A percentile compares a stretch with the other conserved stretches of the same genome.
Evolutionary conservation across 2,113 vertebrate species (phyloP).

Genomic region (Vicugna pacos): DNA sequence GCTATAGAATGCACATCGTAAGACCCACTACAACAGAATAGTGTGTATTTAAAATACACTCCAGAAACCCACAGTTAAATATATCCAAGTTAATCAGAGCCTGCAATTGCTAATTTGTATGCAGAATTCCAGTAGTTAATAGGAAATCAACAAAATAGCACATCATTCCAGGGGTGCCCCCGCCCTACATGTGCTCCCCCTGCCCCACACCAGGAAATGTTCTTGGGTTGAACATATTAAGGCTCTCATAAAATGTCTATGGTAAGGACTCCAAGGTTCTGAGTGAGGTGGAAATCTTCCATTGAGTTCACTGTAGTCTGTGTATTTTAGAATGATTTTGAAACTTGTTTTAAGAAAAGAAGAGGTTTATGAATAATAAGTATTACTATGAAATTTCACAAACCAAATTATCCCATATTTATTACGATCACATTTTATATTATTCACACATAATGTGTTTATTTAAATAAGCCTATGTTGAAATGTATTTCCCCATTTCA

Average conservation of each 20-base stretch:
- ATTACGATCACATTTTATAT: neutral
- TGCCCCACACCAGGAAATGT: accelerated
- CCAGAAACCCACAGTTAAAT: neutral
- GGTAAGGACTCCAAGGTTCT: neutral
- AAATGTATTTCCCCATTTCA: neutral
- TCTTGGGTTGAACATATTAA: neutral
- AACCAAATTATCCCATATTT: neutral
- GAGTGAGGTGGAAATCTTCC: neutral
- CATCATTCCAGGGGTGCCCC: neutral
- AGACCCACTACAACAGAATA: neutral
- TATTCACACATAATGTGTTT: neutral
- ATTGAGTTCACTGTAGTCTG: neutral
- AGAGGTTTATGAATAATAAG: neutral
- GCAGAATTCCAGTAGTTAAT: neutral
- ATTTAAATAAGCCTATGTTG: neutral
- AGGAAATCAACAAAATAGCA: neutral
- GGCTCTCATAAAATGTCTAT: neutral
- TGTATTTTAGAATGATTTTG: neutral
- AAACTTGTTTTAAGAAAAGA: neutral
- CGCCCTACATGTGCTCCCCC: accelerated
- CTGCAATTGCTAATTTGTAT: neutral
- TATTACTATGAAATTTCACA: neutral
- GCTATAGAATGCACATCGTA: neutral
- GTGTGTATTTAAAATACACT: neutral
- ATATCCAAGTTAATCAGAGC: neutral